phyloP scores from a whole-genome alignment of 2,888 invertebrate genomes.

The Lasioglossum oenotherae region DNA sequence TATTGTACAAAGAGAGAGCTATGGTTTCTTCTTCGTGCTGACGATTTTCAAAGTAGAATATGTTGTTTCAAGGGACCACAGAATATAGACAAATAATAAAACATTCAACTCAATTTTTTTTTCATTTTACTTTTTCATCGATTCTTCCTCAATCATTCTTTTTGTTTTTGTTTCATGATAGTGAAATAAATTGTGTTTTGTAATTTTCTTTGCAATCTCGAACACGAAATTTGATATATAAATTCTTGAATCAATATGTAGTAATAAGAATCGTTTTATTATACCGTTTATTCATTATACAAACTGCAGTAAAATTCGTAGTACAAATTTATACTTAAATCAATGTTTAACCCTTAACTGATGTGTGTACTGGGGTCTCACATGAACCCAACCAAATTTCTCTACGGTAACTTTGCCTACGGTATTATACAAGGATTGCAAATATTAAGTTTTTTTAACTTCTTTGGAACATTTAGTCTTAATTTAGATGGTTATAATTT shows the following conservation, averaged over 20 bases:
- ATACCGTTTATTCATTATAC: neutral
- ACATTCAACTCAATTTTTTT: conserved; percentile 25
- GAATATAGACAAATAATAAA: conserved; percentile 65
- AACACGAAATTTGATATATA: neutral
- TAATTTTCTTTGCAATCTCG: neutral
- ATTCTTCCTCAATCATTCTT: conserved; percentile 20
- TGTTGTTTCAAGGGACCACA: conserved; percentile 59
- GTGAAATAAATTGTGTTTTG: neutral
- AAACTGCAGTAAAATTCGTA: neutral
- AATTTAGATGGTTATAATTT: neutral
- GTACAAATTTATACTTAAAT: neutral
- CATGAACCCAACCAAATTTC: neutral
- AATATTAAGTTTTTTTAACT: neutral
- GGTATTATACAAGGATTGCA: neutral
- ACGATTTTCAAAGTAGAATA: conserved; percentile 23
- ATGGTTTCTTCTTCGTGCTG: conserved; percentile 21
- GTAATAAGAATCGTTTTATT: neutral
- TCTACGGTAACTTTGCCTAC: neutral
- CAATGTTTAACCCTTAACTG: neutral
- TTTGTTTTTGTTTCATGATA: neutral
- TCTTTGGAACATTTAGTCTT: neutral
- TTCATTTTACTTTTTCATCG: conserved; percentile 45
- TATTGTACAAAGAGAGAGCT: conserved; percentile 26
- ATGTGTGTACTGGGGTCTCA: too few relatives aligned
- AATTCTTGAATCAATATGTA: neutral